Conservation (phyloP, 2,797 vertebrate genomes). For the Bradypodion ventrale region DNA sequence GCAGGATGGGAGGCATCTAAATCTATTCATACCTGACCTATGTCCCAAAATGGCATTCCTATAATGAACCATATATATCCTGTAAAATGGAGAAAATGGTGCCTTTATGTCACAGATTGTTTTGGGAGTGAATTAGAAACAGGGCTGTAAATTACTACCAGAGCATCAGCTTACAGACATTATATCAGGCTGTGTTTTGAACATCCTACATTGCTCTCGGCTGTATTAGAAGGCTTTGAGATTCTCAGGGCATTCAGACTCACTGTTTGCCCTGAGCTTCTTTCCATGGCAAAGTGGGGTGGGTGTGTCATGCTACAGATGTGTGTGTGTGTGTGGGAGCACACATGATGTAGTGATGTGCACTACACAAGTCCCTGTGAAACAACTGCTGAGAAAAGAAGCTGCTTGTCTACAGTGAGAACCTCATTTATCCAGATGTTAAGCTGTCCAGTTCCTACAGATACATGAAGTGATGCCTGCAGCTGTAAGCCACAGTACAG, state of each 20-base stretch:
- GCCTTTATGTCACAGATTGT: not conserved
- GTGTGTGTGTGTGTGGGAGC: not conserved
- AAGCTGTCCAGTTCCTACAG: not conserved
- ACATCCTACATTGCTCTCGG: not conserved
- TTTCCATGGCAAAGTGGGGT: not conserved
- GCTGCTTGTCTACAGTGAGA: not conserved
- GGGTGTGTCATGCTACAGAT: not conserved
- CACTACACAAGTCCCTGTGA: not conserved
- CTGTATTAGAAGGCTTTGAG: not conserved
- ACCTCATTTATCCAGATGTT: not conserved
- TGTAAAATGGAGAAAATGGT: not conserved
- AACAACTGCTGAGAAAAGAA: not conserved
- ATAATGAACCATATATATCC: not conserved
- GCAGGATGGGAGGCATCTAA: slow-evolving; percentile 20
- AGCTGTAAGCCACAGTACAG: not conserved
- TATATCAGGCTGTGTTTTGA: not conserved
- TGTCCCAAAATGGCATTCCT: not conserved
- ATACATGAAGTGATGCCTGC: not conserved
- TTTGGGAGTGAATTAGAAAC: not conserved
- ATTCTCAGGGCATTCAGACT: not conserved
- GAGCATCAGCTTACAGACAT: not conserved
- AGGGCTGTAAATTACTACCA: not conserved
- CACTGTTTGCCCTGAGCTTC: not conserved
- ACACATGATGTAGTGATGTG: not conserved
- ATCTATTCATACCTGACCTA: slow-evolving; percentile 9